These are phyloP conservation scores for Entomobrya multifasciata DNA, from an alignment of 2,888 invertebrate genomes.

Conservation along the genomic window DNA sequence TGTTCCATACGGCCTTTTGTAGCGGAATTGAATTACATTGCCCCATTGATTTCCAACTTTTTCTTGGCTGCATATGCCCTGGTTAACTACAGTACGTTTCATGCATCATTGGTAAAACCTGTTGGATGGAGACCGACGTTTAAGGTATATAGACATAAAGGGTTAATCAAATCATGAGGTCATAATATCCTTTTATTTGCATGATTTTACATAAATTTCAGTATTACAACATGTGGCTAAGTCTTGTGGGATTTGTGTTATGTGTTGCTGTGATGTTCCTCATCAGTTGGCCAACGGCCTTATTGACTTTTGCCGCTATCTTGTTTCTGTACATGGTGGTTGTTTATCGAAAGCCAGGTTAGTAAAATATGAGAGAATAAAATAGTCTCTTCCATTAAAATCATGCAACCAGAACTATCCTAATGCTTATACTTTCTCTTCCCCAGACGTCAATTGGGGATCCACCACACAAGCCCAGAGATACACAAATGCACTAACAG, in stretches of 20 bases:
- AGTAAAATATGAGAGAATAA: not conserved
- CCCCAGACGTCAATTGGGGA: conserved; percentile 96
- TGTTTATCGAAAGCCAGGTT: conserved; percentile 95
- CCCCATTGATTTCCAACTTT: conserved; percentile 95
- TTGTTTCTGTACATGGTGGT: conserved; percentile 94
- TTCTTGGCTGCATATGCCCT: conserved; percentile 96
- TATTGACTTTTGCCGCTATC: conserved; percentile 91
- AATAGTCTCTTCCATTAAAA: not conserved
- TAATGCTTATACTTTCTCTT: not conserved
- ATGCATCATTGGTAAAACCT: conserved; percentile 91
- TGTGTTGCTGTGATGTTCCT: conserved; percentile 97
- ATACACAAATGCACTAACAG: conserved; percentile 94
- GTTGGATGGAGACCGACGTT: conserved; percentile 95
- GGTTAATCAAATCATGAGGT: not conserved
- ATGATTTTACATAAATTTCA: conserved; percentile 81
- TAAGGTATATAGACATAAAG: conserved; percentile 84
- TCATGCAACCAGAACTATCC: not conserved
- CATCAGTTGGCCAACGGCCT: conserved; percentile 94
- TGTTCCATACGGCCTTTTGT: conserved; percentile 83
- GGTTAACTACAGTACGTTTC: conserved; percentile 96
- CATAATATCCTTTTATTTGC: conserved; percentile 4
- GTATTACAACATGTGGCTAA: conserved; percentile 98
- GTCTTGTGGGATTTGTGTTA: conserved; percentile 90
- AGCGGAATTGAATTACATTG: conserved; percentile 93
- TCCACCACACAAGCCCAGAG: conserved; percentile 98